Evolutionary conservation across 2,797 vertebrate species (phyloP), one percentile per base, ranked within the genome.

Genomic region (Amazona finschi): DNA sequence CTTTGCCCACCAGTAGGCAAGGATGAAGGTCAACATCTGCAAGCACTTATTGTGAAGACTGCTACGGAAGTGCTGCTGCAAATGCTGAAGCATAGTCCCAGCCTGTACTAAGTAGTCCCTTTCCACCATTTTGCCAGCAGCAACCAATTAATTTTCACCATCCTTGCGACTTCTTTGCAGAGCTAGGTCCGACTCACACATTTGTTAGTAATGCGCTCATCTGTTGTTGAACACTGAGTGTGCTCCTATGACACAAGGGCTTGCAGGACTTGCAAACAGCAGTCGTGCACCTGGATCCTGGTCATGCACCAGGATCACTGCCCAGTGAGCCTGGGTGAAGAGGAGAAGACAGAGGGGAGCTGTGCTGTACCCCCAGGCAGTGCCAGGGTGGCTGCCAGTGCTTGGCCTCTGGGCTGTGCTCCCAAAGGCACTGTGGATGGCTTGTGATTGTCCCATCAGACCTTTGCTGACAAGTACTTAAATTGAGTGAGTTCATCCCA

Each of bases 401-500:
- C 71, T 52, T 50, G 39, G 62, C 19, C 17, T 33, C 31, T 4
- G 5, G 49, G 38, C 9, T 4, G n/a, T 19, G 87, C 62, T 93
- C 82, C 78, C 66, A 75, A 2, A 6, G 6, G n/a, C 67, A 24
- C 22, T 1, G 75, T 44, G 49, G 61, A 61, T 80, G 73, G 44
- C 82, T 93, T 70, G 38, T 75, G 47, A 76, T 47, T 78, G 79
- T 78, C 53, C 76, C 84, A 79, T 84, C 87, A 87, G 64, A 71
- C 49, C 47, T 74, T 53, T 46, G 16, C 78, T 90, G 78, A 82
- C 71, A 93, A 89, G 90, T 89, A 87, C 89, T 95, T 93, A 89
- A 94, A 93, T 57, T 89, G 87, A 83, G 62, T 0, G 1, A 95
- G 88, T 89, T 90, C 87, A 77, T 85, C 74, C 64, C 72, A 36